phyloP scores from a whole-genome alignment of 2,113 vertebrate genomes.

The Brevimyrus niger region DNA sequence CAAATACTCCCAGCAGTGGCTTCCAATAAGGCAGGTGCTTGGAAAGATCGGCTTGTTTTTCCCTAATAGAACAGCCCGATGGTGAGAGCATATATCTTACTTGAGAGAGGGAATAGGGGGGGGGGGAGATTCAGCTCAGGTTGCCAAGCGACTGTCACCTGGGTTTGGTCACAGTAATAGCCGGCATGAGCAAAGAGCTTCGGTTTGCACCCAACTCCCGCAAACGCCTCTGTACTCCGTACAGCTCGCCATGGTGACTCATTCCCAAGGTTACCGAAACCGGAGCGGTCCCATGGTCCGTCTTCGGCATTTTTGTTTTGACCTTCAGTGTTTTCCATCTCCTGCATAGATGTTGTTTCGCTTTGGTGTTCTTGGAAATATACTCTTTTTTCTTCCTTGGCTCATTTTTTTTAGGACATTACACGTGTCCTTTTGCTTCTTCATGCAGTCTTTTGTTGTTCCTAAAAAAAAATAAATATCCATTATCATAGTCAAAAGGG shows the following conservation, averaged over 20 bases:
- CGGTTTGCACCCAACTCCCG: neutral
- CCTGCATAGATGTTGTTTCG: too few species aligned
- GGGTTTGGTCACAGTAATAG: constrained; percentile 31
- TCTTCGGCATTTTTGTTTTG: neutral
- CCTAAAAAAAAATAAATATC: neutral
- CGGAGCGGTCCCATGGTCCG: neutral
- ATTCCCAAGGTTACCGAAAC: neutral
- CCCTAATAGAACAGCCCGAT: constrained; percentile 57
- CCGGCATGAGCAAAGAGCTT: neutral
- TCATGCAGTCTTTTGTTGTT: neutral
- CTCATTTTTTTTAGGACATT: neutral
- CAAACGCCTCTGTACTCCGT: neutral
- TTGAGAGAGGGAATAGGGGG: constrained; percentile 60
- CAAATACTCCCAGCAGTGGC: constrained; percentile 55
- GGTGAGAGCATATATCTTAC: constrained; percentile 59
- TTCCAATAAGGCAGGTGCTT: constrained; percentile 59
- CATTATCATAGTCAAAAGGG: neutral
- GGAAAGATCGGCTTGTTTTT: constrained; percentile 45
- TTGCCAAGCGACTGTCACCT: constrained; percentile 67
- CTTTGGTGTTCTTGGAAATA: neutral
- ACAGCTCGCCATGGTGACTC: neutral
- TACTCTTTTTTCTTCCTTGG: neutral
- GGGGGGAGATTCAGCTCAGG: constrained; percentile 58
- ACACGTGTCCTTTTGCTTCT: neutral
- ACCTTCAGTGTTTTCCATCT: neutral